phyloP scores from a whole-genome alignment of 1,140 invertebrate genomes.

The Drosophila bifasciata region DNA sequence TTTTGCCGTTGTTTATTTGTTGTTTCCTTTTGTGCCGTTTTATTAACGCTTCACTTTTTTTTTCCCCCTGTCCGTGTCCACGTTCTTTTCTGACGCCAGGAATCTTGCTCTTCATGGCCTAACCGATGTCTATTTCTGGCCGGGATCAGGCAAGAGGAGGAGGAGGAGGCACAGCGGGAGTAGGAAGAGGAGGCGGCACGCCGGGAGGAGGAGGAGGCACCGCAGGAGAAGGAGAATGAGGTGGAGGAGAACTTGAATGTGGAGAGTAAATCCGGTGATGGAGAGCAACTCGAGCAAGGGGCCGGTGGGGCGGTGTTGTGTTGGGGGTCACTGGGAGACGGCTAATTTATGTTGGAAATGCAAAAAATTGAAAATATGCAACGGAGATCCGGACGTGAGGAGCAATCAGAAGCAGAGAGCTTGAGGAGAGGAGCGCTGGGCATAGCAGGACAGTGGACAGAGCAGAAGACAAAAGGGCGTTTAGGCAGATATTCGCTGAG shows the following conservation, averaged over 20 bases:
- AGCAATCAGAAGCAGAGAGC: constrained; percentile 18
- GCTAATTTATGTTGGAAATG: constrained; percentile 51
- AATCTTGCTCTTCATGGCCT: constrained; percentile 55
- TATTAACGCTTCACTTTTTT: constrained; percentile 78
- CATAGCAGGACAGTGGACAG: not conserved
- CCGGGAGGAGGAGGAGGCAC: not conserved
- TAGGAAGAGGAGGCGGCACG: not conserved
- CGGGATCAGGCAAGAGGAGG: constrained; percentile 2
- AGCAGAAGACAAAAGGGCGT: no score
- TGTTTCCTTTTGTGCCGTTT: constrained; percentile 76
- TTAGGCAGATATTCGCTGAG: no score
- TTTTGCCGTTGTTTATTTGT: constrained; percentile 48
- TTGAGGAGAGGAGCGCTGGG: not conserved
- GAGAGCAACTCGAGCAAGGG: no score
- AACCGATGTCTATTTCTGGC: constrained; percentile 50
- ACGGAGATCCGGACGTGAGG: constrained; percentile 25
- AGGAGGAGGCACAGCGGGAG: not conserved
- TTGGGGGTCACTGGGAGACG: constrained; percentile 52
- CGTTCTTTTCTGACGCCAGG: constrained; percentile 59
- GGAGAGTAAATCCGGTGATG: no score
- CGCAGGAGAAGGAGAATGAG: no score
- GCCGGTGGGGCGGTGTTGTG: constrained; percentile 1
- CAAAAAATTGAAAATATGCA: constrained; percentile 45
- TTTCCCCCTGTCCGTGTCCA: constrained; percentile 5
- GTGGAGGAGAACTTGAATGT: not conserved